phyloP scores from a whole-genome alignment of 2,113 vertebrate genomes.

The Antechinus flavipes region DNA sequence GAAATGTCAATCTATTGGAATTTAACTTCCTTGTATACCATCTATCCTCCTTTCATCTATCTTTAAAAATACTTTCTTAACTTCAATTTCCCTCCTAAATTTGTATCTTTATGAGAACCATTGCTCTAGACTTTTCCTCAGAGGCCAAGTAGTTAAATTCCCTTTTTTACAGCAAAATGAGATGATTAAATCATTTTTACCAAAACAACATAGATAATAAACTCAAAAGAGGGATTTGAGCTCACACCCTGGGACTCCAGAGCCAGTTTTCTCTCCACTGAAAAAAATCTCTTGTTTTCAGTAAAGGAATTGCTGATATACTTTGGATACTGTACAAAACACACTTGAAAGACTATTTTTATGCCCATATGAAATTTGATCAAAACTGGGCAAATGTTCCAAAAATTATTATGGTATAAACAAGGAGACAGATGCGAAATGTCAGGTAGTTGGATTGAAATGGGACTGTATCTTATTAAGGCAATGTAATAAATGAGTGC shows the following conservation, averaged over 20 bases:
- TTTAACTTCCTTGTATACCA: constrained; percentile 7
- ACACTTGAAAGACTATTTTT: constrained; percentile 12
- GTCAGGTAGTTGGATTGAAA: background rate
- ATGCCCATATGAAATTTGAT: constrained; percentile 24
- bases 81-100: constrained; percentile 16
- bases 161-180: background rate
- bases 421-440: constrained; percentile 15
- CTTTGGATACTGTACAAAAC: background rate
- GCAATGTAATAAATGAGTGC: background rate
- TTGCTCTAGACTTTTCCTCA: background rate
- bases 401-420: constrained; percentile 2
- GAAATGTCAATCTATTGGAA: background rate
- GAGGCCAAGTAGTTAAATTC: background rate
- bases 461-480: background rate
- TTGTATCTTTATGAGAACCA: constrained; percentile 18
- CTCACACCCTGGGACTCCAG: background rate
- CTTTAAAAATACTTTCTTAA: background rate
- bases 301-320: background rate
- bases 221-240: background rate
- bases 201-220: background rate
- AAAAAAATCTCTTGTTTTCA: background rate
- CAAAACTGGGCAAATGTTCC: constrained; percentile 14
- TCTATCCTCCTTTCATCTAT: background rate
- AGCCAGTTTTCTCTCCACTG: background rate
- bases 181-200: background rate